Percentiles rank a stretch among this genome's conserved stretches.
phyloP scores from a whole-genome alignment of 37 sponge, comb jelly and placozoan species.

The Agelas oroides region DNA sequence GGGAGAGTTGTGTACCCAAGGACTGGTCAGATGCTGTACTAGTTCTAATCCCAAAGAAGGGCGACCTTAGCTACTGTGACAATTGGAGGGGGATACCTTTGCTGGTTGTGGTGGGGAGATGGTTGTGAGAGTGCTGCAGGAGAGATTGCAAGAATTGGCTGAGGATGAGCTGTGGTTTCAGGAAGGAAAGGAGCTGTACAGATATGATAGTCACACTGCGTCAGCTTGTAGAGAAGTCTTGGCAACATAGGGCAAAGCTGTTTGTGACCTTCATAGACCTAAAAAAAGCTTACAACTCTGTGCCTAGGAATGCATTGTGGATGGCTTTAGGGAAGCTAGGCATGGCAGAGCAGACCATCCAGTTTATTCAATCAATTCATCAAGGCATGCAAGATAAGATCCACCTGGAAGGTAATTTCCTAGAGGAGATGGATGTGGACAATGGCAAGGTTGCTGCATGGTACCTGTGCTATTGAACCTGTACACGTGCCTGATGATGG shows the following conservation, averaged over 20 bases:
- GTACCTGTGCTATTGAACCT: constrained; percentile 29
- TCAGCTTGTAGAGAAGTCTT: no score
- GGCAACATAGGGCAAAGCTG: no score
- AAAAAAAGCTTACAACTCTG: constrained; percentile 31
- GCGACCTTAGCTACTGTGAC: no score
- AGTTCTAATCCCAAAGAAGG: no score
- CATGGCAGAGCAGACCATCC: constrained; percentile 26
- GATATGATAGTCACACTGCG: no score
- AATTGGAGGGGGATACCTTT: constrained; percentile 40
- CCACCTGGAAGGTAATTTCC: neutral
- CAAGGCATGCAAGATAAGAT: constrained; percentile 27
- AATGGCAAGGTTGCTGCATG: constrained; percentile 57
- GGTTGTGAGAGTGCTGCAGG: constrained; percentile 5
- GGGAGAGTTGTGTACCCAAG: no score
- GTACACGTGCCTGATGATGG: constrained; percentile 6
- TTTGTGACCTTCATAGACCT: constrained; percentile 23
- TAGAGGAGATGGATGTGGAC: constrained; percentile 8
- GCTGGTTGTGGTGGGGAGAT: constrained; percentile 31
- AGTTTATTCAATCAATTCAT: constrained; percentile 23
- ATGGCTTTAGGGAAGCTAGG: constrained; percentile 38
- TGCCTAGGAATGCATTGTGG: constrained; percentile 8
- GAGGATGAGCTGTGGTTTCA: constrained; percentile 29
- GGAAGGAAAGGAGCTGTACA: constrained; percentile 19
- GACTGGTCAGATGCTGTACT: no score
- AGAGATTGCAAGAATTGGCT: constrained; percentile 24